Evolutionary conservation across 2,113 vertebrate genomes (phyloP).

Genomic region (Oreochromis aureus): DNA sequence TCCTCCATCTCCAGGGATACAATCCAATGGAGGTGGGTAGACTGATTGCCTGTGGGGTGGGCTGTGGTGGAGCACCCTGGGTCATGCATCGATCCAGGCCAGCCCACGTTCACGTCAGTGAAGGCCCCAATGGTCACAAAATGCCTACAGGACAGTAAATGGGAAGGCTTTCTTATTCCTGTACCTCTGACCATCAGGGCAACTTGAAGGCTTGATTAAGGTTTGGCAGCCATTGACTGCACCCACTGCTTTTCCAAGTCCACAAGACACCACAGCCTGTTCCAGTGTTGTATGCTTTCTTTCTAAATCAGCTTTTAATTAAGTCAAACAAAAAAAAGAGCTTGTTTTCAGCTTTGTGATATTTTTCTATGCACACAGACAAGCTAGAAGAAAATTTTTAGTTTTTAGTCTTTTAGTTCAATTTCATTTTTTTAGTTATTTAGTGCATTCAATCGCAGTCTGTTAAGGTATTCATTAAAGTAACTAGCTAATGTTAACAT

Average conservation of each 20-base stretch:
- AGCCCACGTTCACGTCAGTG: not conserved
- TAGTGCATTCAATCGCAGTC: not conserved
- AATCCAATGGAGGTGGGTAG: not conserved
- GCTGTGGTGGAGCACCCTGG: not conserved
- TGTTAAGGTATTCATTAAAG: no score
- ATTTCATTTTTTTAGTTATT: not conserved
- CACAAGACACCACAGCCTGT: not conserved
- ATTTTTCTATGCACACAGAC: not conserved
- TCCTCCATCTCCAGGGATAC: not conserved
- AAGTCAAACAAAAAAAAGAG: not conserved
- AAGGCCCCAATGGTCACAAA: not conserved
- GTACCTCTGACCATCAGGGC: not conserved
- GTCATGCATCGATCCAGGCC: not conserved
- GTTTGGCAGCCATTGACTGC: not conserved
- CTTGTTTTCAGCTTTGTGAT: not conserved
- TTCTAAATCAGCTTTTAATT: not conserved
- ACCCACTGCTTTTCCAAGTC: not conserved
- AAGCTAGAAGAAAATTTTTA: not conserved
- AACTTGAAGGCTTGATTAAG: not conserved
- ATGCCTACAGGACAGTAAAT: not conserved
- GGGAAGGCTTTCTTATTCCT: not conserved
- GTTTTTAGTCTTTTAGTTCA: not conserved
- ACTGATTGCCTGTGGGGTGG: not conserved
- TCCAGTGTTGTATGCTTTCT: not conserved
- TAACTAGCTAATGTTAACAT: not conserved